A percentile compares a stretch with the other conserved stretches of the same genome.
Conservation (phyloP, 1,140 invertebrate species). For the Gonatopus flavifemur region DNA sequence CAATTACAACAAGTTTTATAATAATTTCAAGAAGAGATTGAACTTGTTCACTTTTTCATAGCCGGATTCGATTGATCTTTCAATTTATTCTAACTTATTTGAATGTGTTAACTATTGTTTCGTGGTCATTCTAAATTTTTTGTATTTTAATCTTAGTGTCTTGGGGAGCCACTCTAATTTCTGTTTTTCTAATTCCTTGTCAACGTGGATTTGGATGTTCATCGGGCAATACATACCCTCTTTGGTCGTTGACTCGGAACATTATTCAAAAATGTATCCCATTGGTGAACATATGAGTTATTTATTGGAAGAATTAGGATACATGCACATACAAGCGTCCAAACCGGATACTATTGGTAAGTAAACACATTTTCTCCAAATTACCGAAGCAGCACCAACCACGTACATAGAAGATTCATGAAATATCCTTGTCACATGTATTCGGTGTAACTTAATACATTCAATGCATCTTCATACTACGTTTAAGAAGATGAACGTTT, state of each 20-base stretch:
- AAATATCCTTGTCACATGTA: too few species aligned
- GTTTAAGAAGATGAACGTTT: too few species aligned
- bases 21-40: too few species aligned
- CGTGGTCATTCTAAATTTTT: too few species aligned
- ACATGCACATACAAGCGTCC: slow-evolving; percentile 82
- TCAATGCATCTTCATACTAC: slow-evolving; percentile 5
- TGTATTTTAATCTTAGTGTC: slow-evolving; percentile 58
- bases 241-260: slow-evolving; percentile 61
- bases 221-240: slow-evolving; percentile 62
- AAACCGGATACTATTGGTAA: slow-evolving; percentile 89
- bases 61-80: too few species aligned
- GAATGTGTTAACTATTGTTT: too few species aligned
- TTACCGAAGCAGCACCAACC: too few species aligned
- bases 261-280: slow-evolving; percentile 66
- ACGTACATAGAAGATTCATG: too few species aligned
- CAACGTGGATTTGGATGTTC: slow-evolving; percentile 60
- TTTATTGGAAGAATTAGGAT: slow-evolving; percentile 74
- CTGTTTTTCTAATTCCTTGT: slow-evolving; percentile 55
- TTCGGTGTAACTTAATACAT: neutral
- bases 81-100: too few species aligned
- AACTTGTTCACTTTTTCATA: too few species aligned
- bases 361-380: slow-evolving; percentile 13
- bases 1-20: too few species aligned
- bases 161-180: slow-evolving; percentile 65
- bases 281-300: slow-evolving; percentile 52